phyloP scores from a whole-genome alignment of 2,797 vertebrate species.

The Pseudochromis fuscus region DNA sequence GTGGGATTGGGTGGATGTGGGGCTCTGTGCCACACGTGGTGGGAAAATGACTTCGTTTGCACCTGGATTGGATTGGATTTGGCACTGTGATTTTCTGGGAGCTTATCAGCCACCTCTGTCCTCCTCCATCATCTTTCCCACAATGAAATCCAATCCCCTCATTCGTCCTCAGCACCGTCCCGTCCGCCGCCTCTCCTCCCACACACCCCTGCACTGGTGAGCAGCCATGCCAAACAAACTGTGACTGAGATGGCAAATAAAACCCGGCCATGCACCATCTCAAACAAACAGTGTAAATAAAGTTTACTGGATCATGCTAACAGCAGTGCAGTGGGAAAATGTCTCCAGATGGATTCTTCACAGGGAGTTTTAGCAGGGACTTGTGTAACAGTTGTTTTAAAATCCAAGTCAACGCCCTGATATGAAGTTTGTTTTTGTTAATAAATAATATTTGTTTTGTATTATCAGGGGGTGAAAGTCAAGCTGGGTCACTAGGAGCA shows the following conservation, averaged over 20 bases:
- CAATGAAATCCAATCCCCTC: constrained; percentile 68
- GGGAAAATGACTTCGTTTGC: too few relatives aligned
- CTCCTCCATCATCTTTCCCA: constrained; percentile 65
- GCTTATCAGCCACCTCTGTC: constrained; percentile 27
- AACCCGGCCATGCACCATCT: constrained; percentile 43
- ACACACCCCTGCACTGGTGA: constrained; percentile 43
- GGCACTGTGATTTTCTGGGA: constrained; percentile 9
- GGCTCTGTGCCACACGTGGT: too few relatives aligned
- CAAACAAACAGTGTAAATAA: constrained; percentile 61
- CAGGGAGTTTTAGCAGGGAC: constrained; percentile 25
- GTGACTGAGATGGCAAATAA: constrained; percentile 41
- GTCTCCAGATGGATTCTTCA: constrained; percentile 36
- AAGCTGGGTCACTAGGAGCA: background rate
- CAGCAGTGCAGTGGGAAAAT: constrained; percentile 55
- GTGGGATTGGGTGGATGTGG: too few relatives aligned
- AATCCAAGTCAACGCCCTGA: constrained; percentile 11
- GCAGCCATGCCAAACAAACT: constrained; percentile 64
- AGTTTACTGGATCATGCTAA: constrained; percentile 26
- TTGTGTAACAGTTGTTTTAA: constrained; percentile 23
- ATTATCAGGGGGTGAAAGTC: background rate
- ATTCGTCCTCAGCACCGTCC: constrained; percentile 40
- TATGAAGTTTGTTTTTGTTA: constrained; percentile 53
- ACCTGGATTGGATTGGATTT: too few relatives aligned
- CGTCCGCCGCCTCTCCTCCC: constrained; percentile 26
- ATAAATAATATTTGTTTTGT: constrained; percentile 47